phyloP scores from a whole-genome alignment of 2,888 invertebrate species.

The Schizotus pectinicornis region DNA sequence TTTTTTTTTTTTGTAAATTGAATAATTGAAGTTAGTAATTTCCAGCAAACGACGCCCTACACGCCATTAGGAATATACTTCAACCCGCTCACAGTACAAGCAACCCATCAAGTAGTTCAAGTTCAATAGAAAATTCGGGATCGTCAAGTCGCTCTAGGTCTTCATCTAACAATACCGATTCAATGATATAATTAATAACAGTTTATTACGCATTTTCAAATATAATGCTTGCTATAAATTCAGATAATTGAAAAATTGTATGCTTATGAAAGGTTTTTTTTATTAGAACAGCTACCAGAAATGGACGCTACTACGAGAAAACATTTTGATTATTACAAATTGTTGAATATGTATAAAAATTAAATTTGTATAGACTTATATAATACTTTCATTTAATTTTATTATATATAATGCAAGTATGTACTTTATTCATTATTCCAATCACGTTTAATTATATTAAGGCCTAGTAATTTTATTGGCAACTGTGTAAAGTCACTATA shows the following conservation, averaged over 20 bases:
- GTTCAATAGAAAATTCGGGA: conserved; percentile 36
- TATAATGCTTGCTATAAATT: conserved; percentile 25
- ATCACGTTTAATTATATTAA: conserved; percentile 1
- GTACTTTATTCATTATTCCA: neutral
- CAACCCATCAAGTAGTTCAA: conserved; percentile 32
- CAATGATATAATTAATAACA: conserved; percentile 36
- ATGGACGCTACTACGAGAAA: neutral
- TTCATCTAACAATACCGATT: conserved; percentile 36
- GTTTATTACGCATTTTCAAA: conserved; percentile 20
- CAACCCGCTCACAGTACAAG: conserved; percentile 32
- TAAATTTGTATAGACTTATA: conserved; percentile 21
- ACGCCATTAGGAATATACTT: conserved; percentile 27
- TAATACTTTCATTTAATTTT: conserved; percentile 9
- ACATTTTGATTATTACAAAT: conserved; percentile 12
- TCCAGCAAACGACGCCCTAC: conserved; percentile 25
- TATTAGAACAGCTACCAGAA: neutral
- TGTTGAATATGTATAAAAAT: conserved; percentile 8
- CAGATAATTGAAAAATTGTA: neutral
- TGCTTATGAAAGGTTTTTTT: conserved; percentile 16
- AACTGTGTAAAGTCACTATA: neutral
- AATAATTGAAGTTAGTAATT: conserved; percentile 4
- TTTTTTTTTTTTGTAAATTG: neutral
- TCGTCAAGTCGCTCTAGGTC: conserved; percentile 34
- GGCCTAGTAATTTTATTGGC: neutral
- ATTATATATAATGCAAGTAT: conserved; percentile 3